phyloP scores from a whole-genome alignment of 2,797 vertebrate species.

The Syncerus caffer region DNA sequence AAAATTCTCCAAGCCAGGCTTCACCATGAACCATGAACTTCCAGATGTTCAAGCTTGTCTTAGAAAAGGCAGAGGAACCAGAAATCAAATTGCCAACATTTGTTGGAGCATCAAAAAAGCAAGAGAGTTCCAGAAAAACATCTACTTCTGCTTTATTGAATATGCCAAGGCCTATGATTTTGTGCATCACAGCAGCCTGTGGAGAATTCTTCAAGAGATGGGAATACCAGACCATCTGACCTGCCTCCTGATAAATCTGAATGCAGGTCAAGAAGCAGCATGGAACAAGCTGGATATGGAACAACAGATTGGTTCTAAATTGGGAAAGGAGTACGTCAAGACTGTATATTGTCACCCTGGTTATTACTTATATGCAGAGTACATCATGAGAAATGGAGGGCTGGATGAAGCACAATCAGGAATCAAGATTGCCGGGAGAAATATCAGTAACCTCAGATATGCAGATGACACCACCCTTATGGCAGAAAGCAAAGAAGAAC shows the following conservation, averaged over 20 bases:
- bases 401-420: neutral
- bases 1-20: neutral
- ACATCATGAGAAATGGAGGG: neutral
- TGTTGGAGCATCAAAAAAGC: rapidly evolving
- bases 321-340: neutral
- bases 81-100: neutral
- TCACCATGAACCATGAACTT: neutral
- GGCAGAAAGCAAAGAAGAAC: neutral
- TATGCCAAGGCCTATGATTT: neutral
- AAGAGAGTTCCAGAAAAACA: neutral
- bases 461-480: neutral
- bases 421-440: neutral
- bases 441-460: neutral
- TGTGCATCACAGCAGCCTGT: neutral
- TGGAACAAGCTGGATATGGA: neutral
- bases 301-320: neutral
- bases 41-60: neutral
- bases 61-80: neutral
- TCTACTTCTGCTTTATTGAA: neutral
- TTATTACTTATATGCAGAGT: neutral
- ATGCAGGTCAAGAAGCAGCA: neutral
- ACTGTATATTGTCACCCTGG: neutral
- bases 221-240: neutral
- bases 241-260: neutral
- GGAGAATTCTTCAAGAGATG: neutral